Percentiles rank a stretch among this genome's conserved stretches.
phyloP scores from a whole-genome alignment of 2,113 vertebrate genomes.

The Galeopterus variegatus region DNA sequence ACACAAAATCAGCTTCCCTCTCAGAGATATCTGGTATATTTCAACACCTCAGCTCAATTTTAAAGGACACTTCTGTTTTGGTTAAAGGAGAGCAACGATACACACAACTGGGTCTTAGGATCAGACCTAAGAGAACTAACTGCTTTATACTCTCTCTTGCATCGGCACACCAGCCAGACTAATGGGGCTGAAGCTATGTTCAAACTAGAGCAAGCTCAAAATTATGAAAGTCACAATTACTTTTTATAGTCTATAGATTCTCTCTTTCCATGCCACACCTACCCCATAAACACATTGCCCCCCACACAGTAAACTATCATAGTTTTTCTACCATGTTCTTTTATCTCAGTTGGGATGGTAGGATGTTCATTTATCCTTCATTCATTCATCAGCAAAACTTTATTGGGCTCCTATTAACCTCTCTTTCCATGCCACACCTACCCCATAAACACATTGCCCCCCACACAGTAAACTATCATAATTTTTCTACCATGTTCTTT shows the following conservation, averaged over 20 bases:
- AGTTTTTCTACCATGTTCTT: neutral
- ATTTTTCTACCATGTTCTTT: neutral
- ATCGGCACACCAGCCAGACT: neutral
- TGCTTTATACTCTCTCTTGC: neutral
- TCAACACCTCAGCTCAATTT: neutral
- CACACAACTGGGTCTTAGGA: neutral
- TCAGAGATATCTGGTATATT: neutral
- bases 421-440: neutral
- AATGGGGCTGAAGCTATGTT: neutral
- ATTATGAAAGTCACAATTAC: neutral
- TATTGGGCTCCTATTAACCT: neutral
- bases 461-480: neutral
- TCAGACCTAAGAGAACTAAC: neutral
- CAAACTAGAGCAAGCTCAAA: constrained; percentile 14
- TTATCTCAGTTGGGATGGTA: neutral
- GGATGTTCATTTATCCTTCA: neutral
- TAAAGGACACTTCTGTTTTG: neutral
- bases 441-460: neutral
- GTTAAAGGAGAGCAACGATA: neutral
- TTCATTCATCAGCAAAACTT: neutral
- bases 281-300: neutral
- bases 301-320: neutral
- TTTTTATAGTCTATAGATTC: neutral
- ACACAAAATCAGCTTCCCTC: neutral
- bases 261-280: neutral